A percentile compares a stretch with the other conserved stretches of the same genome.
Conservation (phyloP, 2,888 invertebrate genomes). For the Candidula unifasciata region DNA sequence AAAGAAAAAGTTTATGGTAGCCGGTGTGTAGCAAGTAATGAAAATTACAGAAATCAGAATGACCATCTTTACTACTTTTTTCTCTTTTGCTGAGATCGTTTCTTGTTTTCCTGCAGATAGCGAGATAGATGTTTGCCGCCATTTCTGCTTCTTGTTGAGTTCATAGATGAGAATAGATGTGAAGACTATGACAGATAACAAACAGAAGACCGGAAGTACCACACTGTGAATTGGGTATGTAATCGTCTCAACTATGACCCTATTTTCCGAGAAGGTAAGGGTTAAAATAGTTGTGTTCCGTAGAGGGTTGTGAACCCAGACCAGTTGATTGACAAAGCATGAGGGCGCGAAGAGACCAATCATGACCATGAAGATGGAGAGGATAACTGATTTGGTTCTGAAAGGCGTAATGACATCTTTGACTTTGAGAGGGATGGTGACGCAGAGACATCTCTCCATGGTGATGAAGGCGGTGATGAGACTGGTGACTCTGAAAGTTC, state of each 20-base stretch:
- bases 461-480: not conserved
- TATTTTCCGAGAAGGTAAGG: not conserved
- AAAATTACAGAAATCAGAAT: not conserved
- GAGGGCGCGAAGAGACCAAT: not conserved
- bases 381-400: constrained; percentile 3
- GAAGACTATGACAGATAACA: not conserved
- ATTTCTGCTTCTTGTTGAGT: not conserved
- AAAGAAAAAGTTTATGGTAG: not conserved
- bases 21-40: not conserved
- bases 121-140: not conserved
- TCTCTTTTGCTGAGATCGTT: not conserved
- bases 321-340: not conserved
- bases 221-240: not conserved
- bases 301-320: not conserved
- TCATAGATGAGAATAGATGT: not conserved
- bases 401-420: constrained; percentile 20
- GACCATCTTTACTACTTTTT: not conserved
- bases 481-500: not conserved
- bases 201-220: not conserved
- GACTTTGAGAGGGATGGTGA: constrained; percentile 10
- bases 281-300: not conserved
- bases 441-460: not conserved
- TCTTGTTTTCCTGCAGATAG: not conserved
- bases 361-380: not conserved
- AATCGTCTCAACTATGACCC: not conserved